Evolutionary conservation across 1,140 invertebrate genomes (phyloP), one percentile per base, ranked within the genome.

Genomic region (Drosophila punjabiensis): DNA sequence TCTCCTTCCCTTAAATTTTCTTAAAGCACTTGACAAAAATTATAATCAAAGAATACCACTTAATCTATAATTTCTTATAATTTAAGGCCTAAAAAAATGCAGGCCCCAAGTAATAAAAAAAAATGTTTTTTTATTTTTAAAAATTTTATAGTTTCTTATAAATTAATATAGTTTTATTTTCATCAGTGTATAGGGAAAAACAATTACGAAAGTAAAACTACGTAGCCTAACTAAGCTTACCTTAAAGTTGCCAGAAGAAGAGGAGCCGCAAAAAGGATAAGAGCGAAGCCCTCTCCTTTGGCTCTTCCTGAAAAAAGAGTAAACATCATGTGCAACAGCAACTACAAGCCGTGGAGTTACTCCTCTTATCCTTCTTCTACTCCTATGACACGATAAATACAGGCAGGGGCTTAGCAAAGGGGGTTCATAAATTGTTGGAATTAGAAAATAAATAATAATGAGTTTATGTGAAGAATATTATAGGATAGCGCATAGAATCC

Each of bases 161-260:
- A 16, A 1, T 16, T 16, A 20, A 6, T 10, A 9, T 13, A 7
- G 3, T 5, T 33, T 20, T 11, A 32, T 33, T 52, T 33, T 58
- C 6, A 11, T 6, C 20, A 28, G 50, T 58, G 48, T 58, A 18
- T 28, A 35, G 18, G 7, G 16, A 20, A 62, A 56, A 53, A 53
- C 60, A 33, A 62, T 55, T 62, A 62, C 60, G 18, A 62, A 53
- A 33, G 24, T 65, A 41, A 20, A 43, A 61, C 55, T 41, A 32
- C 35, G 33, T 13, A 18, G 33, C 62, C 61, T 43, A 59, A 82
- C 64, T 37, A 71, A 60, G 71, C 63, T 32, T 20, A 58, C 45
- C 58, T 50, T 45, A 60, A 76, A 37, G 53, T 64, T 70, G 73
- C 48, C 52, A 68, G 80, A 74, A 60, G 81, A 64, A 60, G 58